These are phyloP conservation scores for Chascanopsetta lugubris DNA, from an alignment of 2,113 vertebrate species.

Conservation along the genomic window DNA sequence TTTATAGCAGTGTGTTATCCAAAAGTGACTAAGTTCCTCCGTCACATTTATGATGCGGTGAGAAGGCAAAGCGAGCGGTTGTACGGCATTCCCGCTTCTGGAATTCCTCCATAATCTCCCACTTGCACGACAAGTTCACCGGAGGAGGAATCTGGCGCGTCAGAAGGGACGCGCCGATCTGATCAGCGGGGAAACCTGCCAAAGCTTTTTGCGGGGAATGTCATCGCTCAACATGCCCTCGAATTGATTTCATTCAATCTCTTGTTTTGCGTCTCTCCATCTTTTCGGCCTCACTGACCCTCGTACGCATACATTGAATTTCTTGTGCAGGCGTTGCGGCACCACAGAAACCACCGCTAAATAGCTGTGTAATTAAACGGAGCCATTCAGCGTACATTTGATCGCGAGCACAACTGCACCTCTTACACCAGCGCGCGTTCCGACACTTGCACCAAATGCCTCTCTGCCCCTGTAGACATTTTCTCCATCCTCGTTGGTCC, in stretches of 20 bases:
- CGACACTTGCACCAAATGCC: not conserved
- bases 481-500: not conserved
- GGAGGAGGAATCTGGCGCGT: not conserved
- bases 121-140: not conserved
- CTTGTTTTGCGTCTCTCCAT: not conserved
- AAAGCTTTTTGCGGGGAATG: slow-evolving; percentile 6
- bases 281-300: not conserved
- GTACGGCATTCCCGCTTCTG: not conserved
- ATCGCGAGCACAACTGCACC: not conserved
- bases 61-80: not conserved
- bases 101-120: not conserved
- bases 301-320: not conserved
- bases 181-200: slow-evolving; percentile 1
- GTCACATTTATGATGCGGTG: not conserved
- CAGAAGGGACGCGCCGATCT: not conserved
- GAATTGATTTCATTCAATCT: not conserved
- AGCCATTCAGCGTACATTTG: not conserved
- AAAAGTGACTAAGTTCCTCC: not conserved
- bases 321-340: not conserved
- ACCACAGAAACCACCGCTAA: slow-evolving; percentile 27
- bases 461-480: not conserved
- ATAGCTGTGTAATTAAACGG: slow-evolving; percentile 22
- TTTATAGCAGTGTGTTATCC: no score
- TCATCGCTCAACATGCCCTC: not conserved
- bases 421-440: not conserved